A percentile compares a stretch with the other conserved stretches of the same genome.
Conservation (phyloP, 2,113 vertebrate species). For the Ranitomeya imitator region DNA sequence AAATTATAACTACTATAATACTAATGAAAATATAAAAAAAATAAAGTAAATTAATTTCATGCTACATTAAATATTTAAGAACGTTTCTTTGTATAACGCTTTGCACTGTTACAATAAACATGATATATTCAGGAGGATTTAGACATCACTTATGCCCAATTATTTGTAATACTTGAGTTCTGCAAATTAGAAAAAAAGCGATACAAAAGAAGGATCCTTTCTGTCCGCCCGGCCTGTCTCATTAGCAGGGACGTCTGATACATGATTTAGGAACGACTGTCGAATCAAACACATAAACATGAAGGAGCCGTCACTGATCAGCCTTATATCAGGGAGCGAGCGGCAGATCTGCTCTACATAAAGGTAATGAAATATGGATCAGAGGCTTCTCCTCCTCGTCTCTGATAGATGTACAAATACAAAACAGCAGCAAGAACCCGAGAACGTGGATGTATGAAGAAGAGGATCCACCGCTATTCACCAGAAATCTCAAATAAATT, state of each 20-base stretch:
- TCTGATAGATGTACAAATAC: not conserved
- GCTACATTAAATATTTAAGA: not conserved
- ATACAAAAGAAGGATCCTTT: not conserved
- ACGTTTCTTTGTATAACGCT: not conserved
- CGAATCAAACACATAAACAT: not conserved
- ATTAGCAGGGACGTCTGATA: slow-evolving; percentile 22
- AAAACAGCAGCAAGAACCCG: not conserved
- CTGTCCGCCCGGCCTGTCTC: not conserved
- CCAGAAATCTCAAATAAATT: not conserved
- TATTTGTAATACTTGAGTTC: not conserved
- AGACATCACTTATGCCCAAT: not conserved
- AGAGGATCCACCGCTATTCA: not conserved
- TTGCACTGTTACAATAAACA: not conserved
- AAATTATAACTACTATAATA: not conserved
- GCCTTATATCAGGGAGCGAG: not conserved
- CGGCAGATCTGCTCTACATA: not conserved
- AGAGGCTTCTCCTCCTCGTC: not conserved
- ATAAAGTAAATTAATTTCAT: not conserved
- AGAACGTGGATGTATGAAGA: not conserved
- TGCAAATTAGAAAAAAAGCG: slow-evolving; percentile 10
- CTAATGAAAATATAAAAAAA: not conserved
- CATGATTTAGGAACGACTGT: slow-evolving; percentile 15
- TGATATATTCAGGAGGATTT: slow-evolving; percentile 9
- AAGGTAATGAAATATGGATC: slow-evolving; percentile 41
- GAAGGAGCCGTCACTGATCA: not conserved